Conservation (phyloP, 2,888 invertebrate genomes). For the Oegoconia quadripuncta region DNA sequence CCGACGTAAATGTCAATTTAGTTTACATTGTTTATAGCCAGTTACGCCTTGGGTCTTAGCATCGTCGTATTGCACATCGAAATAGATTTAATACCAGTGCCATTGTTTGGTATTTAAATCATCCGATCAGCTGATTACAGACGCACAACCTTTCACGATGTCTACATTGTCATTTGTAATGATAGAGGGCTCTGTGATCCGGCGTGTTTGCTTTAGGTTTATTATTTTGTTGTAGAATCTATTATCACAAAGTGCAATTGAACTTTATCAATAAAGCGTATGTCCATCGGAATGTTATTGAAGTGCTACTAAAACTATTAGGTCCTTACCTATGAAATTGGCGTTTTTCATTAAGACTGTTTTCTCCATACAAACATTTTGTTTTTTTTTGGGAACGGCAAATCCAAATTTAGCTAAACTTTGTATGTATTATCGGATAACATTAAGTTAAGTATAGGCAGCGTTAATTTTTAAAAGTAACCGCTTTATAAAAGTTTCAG, state of each 20-base stretch:
- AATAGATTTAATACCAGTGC: conserved; percentile 46
- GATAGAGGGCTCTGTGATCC: not conserved
- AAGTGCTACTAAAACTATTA: too few species aligned
- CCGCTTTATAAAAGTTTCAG: too few species aligned
- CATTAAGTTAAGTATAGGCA: too few species aligned
- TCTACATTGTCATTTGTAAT: conserved; percentile 21
- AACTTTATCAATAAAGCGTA: too few species aligned
- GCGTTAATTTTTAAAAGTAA: too few species aligned
- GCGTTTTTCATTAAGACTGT: too few species aligned
- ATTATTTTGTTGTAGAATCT: not conserved
- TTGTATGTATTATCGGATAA: too few species aligned
- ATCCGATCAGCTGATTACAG: conserved; percentile 65
- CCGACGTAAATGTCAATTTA: conserved; percentile 55
- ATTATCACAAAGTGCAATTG: not conserved
- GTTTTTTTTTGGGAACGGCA: too few species aligned
- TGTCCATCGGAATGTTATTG: too few species aligned
- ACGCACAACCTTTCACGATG: conserved; percentile 74
- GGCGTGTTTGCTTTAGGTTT: not conserved
- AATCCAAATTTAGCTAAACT: too few species aligned
- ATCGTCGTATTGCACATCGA: conserved; percentile 37
- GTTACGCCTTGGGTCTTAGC: conserved; percentile 21
- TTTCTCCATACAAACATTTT: too few species aligned
- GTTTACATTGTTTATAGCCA: conserved; percentile 40
- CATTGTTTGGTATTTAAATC: conserved; percentile 71
- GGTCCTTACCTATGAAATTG: too few species aligned